These are phyloP conservation scores for Myotis yumanensis DNA, from an alignment of 2,113 vertebrate species.

Conservation along the genomic window DNA sequence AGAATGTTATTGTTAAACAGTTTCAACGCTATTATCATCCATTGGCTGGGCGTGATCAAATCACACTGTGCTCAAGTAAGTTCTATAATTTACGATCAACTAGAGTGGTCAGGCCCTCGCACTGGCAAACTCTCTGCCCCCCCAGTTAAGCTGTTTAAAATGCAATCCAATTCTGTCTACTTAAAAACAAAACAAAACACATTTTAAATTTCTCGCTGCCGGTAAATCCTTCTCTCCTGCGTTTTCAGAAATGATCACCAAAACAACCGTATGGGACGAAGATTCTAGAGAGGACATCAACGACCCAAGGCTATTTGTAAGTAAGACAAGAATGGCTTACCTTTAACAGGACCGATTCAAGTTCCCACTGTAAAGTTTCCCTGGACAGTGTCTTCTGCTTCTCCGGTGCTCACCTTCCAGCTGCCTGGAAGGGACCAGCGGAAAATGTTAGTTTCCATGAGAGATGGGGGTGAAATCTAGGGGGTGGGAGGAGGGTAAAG, in stretches of 20 bases:
- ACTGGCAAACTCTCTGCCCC: not conserved
- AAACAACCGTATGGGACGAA: constrained; percentile 20
- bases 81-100: constrained; percentile 6
- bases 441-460: constrained; percentile 54
- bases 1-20: not conserved
- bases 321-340: not conserved
- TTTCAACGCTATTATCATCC: not conserved
- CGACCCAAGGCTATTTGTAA: constrained; percentile 21
- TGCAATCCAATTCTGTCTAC: constrained; percentile 29
- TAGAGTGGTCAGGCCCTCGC: not conserved
- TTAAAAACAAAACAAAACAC: not conserved
- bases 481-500: not conserved
- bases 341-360: constrained; percentile 39
- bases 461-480: not conserved
- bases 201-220: constrained; percentile 21
- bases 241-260: constrained; percentile 36
- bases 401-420: constrained; percentile 46
- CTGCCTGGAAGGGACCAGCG: constrained; percentile 40
- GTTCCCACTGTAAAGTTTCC: constrained; percentile 50
- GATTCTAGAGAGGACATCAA: not conserved
- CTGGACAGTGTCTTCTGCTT: not conserved
- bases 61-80: not conserved
- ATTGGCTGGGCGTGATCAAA: not conserved
- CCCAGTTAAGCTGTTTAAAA: constrained; percentile 21
- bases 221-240: not conserved